Base-by-base conservation (phyloP, 2,888 invertebrate species). In the Dendrolimus pini region DNA sequence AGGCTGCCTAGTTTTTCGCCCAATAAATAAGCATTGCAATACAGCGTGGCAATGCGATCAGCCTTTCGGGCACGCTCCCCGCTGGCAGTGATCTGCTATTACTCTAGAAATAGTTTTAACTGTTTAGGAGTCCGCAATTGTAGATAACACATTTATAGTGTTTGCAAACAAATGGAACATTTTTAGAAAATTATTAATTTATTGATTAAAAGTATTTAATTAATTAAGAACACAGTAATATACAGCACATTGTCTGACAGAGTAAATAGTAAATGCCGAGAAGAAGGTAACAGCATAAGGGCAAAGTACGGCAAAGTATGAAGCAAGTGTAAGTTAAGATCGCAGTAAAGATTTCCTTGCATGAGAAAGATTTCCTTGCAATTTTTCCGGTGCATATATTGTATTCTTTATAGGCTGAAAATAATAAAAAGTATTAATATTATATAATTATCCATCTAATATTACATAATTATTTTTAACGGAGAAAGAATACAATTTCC, bases 351-450 rank as follows among this genome's bases (percentile, higher is more conserved):
- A 67, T n/a, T 52, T 74, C 72, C n/a, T 61, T 58, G 6, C 58
- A 14, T 0, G 70, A 67, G 55, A 63, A 73, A 0, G 58, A 41
- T 56, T 75, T 74, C 10, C 58, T 59, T 0, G 69, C 65, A 47
- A 62, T 62, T 13, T 59, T 62, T 1, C 77, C 77, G 7, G 57
- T 12, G 57, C 75, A 78, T 2, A 71, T 60, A 41, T 76, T 64
- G 7, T 66, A 54, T 52, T 70, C 64, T 55, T 71, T 67, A 62
- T 66, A 76, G 1, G 7, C 80, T 79, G 69, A 3, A 75, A 76
- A 58, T 41, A 55, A 56, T 7, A 54, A 41, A 41, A 54, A 54
- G 9, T 54, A 1, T 54, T 13, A 54, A 54, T 9, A 13, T 18
- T 18, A 18, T 18, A 18, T 18, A 18, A 18, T 18, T 18, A 18